Conservation (phyloP, 2,113 vertebrate species). For the Lophochroa leadbeateri region DNA sequence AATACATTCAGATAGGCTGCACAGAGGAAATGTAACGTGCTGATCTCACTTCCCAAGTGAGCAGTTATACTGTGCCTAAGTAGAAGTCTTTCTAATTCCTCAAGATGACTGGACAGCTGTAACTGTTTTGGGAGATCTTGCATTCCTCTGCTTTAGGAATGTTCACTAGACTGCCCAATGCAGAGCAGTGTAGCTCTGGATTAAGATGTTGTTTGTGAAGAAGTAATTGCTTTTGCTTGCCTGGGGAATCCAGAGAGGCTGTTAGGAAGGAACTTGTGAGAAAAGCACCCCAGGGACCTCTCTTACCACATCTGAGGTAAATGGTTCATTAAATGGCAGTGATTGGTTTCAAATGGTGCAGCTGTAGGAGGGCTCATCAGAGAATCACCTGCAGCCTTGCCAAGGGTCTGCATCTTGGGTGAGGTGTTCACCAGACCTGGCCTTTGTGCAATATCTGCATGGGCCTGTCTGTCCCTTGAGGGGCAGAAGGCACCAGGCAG, state of each 20-base stretch:
- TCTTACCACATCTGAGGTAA: neutral
- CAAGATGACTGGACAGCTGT: neutral
- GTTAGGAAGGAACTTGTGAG: neutral
- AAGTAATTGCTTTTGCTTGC: conserved; percentile 6
- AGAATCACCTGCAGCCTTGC: neutral
- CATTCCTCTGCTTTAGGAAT: neutral
- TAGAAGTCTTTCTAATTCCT: neutral
- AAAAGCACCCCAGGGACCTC: neutral
- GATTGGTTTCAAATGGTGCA: neutral
- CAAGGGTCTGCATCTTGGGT: too few species aligned
- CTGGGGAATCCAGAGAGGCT: neutral
- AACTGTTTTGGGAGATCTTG: neutral
- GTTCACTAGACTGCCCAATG: neutral
- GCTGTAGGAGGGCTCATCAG: neutral
- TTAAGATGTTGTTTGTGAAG: neutral
- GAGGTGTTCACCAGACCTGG: neutral
- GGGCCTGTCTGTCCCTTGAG: neutral
- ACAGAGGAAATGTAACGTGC: neutral
- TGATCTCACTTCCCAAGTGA: neutral
- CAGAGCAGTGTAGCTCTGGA: neutral
- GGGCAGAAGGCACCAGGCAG: neutral
- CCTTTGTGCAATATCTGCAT: neutral
- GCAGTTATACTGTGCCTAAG: neutral
- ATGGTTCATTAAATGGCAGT: neutral
- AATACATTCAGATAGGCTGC: neutral